Evolutionary conservation across 2,113 vertebrate genomes (phyloP).

Genomic region (Tonatia bakeri): DNA sequence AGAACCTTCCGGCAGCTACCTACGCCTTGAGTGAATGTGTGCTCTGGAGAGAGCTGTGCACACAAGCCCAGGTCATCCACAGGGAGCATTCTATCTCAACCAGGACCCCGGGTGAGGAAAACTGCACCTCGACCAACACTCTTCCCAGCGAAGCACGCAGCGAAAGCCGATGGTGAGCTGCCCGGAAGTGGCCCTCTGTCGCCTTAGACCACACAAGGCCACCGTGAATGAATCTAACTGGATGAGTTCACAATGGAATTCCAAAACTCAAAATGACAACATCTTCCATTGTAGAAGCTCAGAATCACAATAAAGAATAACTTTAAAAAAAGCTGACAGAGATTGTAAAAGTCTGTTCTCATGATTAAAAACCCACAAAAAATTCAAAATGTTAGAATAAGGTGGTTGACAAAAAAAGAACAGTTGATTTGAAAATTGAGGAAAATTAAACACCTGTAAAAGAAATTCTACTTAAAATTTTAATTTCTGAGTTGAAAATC

Average conservation of each 20-base stretch:
- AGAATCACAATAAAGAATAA: neutral
- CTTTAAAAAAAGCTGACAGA: neutral
- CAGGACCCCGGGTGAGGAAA: neutral
- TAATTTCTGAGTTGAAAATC: neutral
- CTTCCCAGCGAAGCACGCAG: neutral
- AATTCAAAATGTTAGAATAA: neutral
- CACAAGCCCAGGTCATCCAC: neutral
- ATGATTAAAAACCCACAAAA: neutral
- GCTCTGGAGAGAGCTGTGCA: neutral
- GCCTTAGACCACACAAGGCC: rapidly evolving
- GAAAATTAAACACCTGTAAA: neutral
- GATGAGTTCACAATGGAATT: neutral
- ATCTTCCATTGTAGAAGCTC: neutral
- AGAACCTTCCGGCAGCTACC: neutral
- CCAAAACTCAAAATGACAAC: neutral
- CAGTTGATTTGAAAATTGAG: neutral
- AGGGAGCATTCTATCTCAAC: neutral
- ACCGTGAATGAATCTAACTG: neutral
- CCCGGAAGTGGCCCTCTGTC: neutral
- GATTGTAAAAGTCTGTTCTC: neutral
- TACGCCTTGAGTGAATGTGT: neutral
- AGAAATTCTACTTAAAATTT: neutral
- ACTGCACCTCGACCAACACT: neutral
- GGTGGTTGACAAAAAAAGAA: neutral
- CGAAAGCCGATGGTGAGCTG: neutral